A percentile compares a stretch with the other conserved stretches of the same genome.
Evolutionary conservation across 2,888 invertebrate species (phyloP).

Genomic region (Glaucopsyche alexis): DNA sequence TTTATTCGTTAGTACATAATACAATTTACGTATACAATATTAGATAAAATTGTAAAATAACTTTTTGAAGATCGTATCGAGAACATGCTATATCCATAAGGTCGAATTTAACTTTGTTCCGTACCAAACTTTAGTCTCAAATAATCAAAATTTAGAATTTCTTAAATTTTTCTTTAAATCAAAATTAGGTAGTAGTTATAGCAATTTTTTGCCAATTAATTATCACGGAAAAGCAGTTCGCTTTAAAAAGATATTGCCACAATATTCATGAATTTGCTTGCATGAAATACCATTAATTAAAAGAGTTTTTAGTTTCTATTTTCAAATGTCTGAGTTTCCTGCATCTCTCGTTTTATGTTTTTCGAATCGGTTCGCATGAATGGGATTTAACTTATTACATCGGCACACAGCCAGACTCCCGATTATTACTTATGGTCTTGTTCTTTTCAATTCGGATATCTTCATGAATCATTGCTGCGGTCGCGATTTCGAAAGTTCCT

Average conservation of each 20-base stretch:
- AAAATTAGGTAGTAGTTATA: background rate
- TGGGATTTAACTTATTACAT: constrained; percentile 62
- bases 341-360: constrained; percentile 44
- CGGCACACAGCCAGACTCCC: constrained; percentile 60
- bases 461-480: constrained; percentile 39
- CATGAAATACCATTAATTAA: constrained; percentile 20
- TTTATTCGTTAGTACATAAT: too few species aligned
- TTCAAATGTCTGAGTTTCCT: constrained; percentile 13
- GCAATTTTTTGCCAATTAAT: constrained; percentile 8
- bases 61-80: too few species aligned
- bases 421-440: constrained; percentile 58
- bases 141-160: too few species aligned
- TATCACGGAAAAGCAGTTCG: background rate
- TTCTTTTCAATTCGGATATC: constrained; percentile 44
- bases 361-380: constrained; percentile 52
- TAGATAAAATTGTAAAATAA: too few species aligned
- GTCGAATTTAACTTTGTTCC: too few species aligned
- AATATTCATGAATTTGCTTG: constrained; percentile 17
- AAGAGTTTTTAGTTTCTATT: constrained; percentile 10
- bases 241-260: constrained; percentile 12
- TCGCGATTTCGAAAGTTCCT: constrained; percentile 48
- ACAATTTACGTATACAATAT: too few species aligned
- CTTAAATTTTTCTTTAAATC: background rate
- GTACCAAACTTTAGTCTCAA: too few species aligned
- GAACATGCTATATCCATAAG: too few species aligned